These are phyloP conservation scores for Thymelicus sylvestris DNA, from an alignment of 2,888 invertebrate genomes.

Conservation along the genomic window DNA sequence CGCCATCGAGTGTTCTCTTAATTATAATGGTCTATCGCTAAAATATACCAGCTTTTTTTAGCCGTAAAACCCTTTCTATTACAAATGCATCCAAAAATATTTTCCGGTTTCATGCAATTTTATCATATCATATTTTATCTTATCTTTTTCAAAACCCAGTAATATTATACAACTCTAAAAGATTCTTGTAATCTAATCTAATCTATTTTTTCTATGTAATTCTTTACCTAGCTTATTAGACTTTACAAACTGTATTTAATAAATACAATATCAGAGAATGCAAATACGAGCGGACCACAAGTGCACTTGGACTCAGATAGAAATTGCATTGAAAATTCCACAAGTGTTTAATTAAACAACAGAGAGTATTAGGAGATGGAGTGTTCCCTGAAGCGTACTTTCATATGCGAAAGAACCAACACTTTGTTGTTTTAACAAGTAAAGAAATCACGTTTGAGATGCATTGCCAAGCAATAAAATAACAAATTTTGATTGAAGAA, in stretches of 20 bases:
- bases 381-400: background rate
- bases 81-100: too few species aligned
- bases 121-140: too few species aligned
- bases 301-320: constrained; percentile 29
- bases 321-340: constrained; percentile 38
- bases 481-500: too few species aligned
- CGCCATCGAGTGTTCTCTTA: background rate
- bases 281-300: constrained; percentile 16
- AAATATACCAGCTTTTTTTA: too few species aligned
- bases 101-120: too few species aligned
- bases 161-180: too few species aligned
- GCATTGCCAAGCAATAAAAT: too few species aligned
- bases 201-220: too few species aligned
- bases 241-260: background rate
- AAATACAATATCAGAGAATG: constrained; percentile 8
- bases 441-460: background rate
- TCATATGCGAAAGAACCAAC: background rate
- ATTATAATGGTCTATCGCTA: background rate
- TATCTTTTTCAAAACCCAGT: too few species aligned
- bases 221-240: background rate
- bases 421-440: background rate
- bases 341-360: constrained; percentile 40
- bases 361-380: background rate
- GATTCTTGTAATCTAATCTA: too few species aligned
- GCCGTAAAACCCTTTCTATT: too few species aligned